Evolutionary conservation across 2,113 vertebrate species (phyloP).

Genomic region (Clarias macrocephalus): DNA sequence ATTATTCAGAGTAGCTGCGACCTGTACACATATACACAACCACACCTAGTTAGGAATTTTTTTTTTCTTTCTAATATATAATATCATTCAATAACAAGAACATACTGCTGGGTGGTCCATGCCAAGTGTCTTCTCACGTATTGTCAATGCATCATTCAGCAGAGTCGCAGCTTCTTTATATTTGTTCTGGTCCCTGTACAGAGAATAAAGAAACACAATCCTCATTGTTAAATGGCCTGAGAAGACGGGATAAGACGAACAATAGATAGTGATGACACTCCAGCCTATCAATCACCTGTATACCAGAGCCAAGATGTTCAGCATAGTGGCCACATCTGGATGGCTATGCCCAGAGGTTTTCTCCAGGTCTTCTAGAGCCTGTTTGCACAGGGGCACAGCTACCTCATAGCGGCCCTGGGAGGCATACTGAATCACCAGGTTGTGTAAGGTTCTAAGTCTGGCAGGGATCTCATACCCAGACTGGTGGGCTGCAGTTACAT

Average conservation of each 20-base stretch:
- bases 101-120: conserved; percentile 83
- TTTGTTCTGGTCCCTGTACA: conserved; percentile 85
- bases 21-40: conserved; percentile 62
- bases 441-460: conserved; percentile 83
- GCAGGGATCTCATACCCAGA: conserved; percentile 86
- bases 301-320: conserved; percentile 86
- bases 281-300: conserved; percentile 74
- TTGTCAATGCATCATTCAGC: conserved; percentile 81
- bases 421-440: conserved; percentile 87
- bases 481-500: conserved; percentile 76
- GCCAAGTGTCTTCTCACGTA: conserved; percentile 84
- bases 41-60: background rate
- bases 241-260: background rate
- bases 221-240: background rate
- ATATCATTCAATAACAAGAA: background rate
- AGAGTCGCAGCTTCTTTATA: conserved; percentile 88
- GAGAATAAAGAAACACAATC: background rate
- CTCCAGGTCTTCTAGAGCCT: conserved; percentile 87
- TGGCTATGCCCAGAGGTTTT: conserved; percentile 86
- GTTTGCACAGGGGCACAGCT: conserved; percentile 85
- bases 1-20: conserved; percentile 88
- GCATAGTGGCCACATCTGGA: conserved; percentile 88
- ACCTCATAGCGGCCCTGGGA: conserved; percentile 87
- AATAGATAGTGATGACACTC: background rate
- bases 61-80: background rate